Percentiles rank a stretch among this genome's conserved stretches.
Conservation (phyloP, 2,888 invertebrate species). For the Allolobophora icterica region DNA sequence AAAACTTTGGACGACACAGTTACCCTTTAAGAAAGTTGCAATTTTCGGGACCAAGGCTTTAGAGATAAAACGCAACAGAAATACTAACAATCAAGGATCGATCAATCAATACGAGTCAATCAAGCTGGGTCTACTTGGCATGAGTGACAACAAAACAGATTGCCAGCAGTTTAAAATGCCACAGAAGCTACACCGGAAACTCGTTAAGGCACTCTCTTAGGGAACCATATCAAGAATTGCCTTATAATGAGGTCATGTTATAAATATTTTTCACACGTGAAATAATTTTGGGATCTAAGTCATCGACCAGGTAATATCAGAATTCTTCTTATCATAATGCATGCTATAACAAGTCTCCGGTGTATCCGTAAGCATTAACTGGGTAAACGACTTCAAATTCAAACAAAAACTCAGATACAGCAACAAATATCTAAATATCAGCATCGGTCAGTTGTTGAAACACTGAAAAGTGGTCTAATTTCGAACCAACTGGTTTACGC, state of each 20-base stretch:
- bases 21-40: constrained; percentile 11
- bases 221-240: too few species aligned
- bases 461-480: neutral
- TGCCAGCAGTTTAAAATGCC: neutral
- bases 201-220: too few species aligned
- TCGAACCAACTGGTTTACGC: neutral
- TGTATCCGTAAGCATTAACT: neutral
- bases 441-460: neutral
- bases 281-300: too few species aligned
- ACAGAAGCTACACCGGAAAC: neutral
- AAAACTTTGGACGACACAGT: neutral
- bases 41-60: neutral
- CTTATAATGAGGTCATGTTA: too few species aligned
- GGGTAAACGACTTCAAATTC: neutral
- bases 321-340: too few species aligned
- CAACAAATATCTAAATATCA: neutral
- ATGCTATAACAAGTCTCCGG: too few species aligned
- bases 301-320: too few species aligned
- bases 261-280: too few species aligned
- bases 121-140: neutral
- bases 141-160: neutral
- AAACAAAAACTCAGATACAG: neutral
- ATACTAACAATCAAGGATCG: neutral
- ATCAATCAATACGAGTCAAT: neutral
- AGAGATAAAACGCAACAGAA: neutral